Percentiles rank a stretch among this genome's conserved stretches.
phyloP scores from a whole-genome alignment of 2,797 vertebrate species.

The Pipistrellus nathusii region DNA sequence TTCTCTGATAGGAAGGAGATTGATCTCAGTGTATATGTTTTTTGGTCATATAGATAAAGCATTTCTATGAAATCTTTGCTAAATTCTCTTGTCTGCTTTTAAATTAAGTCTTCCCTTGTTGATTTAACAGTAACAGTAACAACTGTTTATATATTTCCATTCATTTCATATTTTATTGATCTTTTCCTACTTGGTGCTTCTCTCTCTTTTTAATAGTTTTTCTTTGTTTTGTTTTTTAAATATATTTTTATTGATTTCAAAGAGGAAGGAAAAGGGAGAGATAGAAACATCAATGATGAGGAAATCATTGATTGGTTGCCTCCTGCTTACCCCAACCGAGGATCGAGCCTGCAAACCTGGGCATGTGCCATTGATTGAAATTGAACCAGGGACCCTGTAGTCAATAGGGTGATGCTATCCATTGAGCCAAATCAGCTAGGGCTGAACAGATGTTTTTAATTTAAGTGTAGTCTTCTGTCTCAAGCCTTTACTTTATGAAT shows the following conservation, averaged over 20 bases:
- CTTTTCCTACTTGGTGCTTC: neutral
- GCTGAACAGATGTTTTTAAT: neutral
- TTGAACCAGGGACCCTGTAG: too few species aligned
- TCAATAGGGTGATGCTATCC: too few species aligned
- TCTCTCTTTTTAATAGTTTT: conserved; percentile 7
- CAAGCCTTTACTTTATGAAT: neutral
- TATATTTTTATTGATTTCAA: too few species aligned
- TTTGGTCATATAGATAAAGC: neutral
- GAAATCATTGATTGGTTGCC: too few species aligned
- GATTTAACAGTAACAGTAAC: neutral
- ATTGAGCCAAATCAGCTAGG: too few species aligned
- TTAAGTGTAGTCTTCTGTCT: neutral
- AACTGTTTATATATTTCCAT: neutral
- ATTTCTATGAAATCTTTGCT: neutral
- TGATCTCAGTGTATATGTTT: neutral
- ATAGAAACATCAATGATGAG: too few species aligned
- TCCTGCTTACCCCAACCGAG: too few species aligned
- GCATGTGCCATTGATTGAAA: too few species aligned
- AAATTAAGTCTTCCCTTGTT: neutral
- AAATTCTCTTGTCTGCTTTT: neutral
- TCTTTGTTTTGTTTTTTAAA: too few species aligned
- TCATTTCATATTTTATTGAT: neutral
- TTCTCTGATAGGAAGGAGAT: neutral
- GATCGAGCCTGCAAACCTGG: too few species aligned
- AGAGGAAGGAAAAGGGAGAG: too few species aligned